Percentiles rank a stretch among this genome's conserved stretches.
Conservation (phyloP, 2,888 invertebrate genomes). For the Pseudococcus jackbeardsleyi region DNA sequence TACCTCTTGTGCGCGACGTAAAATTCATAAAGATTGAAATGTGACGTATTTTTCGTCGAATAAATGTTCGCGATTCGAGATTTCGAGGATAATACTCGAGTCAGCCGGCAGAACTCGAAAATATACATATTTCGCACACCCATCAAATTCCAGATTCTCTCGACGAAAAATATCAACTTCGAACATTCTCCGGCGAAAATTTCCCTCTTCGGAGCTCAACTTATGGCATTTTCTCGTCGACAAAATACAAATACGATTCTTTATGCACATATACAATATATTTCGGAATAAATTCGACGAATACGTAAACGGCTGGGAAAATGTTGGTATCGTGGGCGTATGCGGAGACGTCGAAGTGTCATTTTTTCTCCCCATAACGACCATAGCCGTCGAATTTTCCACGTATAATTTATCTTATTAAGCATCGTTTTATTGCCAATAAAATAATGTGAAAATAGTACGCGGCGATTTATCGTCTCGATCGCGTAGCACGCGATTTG, state of each 20-base stretch:
- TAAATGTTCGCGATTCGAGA: too few species aligned
- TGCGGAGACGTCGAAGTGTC: background rate
- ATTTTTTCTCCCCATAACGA: background rate
- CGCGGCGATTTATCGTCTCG: slow-evolving; percentile 4
- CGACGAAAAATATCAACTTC: background rate
- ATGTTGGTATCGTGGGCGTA: background rate
- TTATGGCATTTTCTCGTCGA: background rate
- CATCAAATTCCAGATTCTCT: background rate
- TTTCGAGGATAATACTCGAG: too few species aligned
- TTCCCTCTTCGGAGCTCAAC: background rate
- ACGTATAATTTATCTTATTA: slow-evolving; percentile 33
- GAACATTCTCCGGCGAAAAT: background rate
- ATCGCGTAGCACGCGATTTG: background rate
- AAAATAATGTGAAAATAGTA: slow-evolving; percentile 10
- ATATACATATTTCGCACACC: background rate
- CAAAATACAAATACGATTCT: background rate
- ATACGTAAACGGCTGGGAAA: slow-evolving; percentile 4
- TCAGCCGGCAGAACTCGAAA: too few species aligned
- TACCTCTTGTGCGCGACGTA: background rate
- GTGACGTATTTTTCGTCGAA: too few species aligned
- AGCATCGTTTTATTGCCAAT: slow-evolving; percentile 38
- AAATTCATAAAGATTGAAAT: background rate
- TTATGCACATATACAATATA: background rate
- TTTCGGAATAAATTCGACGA: background rate
- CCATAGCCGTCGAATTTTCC: background rate